Conservation (phyloP, 2,797 vertebrate genomes). For the Aulostomus chinensis region DNA sequence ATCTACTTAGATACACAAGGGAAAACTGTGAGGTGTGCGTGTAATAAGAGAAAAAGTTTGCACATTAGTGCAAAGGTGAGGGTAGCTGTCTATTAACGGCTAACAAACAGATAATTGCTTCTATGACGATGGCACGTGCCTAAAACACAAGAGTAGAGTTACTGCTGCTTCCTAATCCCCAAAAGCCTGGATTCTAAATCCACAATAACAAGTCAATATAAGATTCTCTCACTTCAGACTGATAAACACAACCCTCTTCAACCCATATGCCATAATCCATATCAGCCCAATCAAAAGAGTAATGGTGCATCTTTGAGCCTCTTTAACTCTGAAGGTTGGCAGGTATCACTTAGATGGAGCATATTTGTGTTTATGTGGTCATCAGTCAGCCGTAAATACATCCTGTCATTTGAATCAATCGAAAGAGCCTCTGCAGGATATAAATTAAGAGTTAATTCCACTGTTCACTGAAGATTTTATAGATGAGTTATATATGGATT, state of each 20-base stretch:
- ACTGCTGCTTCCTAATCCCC: neutral
- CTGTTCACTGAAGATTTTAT: too few species aligned
- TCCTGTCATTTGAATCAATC: slow-evolving; percentile 11
- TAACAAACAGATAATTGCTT: too few species aligned
- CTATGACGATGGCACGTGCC: too few species aligned
- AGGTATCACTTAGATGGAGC: neutral
- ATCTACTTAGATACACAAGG: slow-evolving; percentile 12
- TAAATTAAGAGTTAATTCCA: neutral
- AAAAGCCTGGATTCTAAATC: slow-evolving; percentile 1
- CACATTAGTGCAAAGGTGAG: too few species aligned
- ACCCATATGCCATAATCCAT: too few species aligned
- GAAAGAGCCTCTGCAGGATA: neutral
- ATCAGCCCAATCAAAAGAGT: too few species aligned
- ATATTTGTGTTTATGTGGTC: neutral
- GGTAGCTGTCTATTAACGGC: too few species aligned
- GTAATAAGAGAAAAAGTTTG: too few species aligned
- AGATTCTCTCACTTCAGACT: too few species aligned
- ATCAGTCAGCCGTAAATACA: neutral
- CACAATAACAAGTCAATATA: neutral
- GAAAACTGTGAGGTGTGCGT: slow-evolving; percentile 7
- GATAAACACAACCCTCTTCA: too few species aligned
- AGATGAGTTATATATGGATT: too few species aligned
- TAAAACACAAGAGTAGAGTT: too few species aligned
- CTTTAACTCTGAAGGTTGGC: neutral
- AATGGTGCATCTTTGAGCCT: neutral